Evolutionary conservation across 2,888 invertebrate genomes (phyloP).

Genomic region (Acanthopleura granulata): DNA sequence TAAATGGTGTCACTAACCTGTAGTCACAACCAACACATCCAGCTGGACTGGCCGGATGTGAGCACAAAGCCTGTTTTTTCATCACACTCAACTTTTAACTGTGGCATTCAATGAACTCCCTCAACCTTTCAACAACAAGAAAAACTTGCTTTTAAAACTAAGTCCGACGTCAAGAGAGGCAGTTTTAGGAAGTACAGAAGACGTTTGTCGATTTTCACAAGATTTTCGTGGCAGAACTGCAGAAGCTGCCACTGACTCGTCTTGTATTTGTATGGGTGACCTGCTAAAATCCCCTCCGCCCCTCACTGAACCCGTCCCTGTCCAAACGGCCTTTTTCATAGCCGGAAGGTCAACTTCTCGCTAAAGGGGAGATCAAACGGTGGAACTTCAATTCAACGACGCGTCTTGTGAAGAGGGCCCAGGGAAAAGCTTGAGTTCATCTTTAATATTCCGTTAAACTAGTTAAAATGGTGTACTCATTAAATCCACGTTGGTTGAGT

Average conservation of each 20-base stretch:
- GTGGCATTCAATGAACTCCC: too few relatives aligned
- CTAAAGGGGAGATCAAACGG: neutral
- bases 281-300: too few relatives aligned
- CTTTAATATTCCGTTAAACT: neutral
- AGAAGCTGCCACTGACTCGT: neutral
- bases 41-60: too few relatives aligned
- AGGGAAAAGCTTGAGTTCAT: neutral
- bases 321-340: neutral
- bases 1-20: too few relatives aligned
- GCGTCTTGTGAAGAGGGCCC: neutral
- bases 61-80: too few relatives aligned
- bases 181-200: neutral
- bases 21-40: too few relatives aligned
- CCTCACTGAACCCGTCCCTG: too few relatives aligned
- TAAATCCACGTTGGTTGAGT: neutral
- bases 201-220: neutral
- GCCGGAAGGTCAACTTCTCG: conserved; percentile 7
- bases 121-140: too few relatives aligned
- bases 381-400: conserved; percentile 2
- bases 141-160: too few relatives aligned
- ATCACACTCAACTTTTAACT: too few relatives aligned
- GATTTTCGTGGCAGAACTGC: neutral
- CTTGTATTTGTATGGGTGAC: neutral
- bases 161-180: too few relatives aligned
- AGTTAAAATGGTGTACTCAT: neutral